A percentile compares a stretch with the other conserved stretches of the same genome.
Conservation (phyloP, 2,113 vertebrate species). For the Pungitius pungitius region DNA sequence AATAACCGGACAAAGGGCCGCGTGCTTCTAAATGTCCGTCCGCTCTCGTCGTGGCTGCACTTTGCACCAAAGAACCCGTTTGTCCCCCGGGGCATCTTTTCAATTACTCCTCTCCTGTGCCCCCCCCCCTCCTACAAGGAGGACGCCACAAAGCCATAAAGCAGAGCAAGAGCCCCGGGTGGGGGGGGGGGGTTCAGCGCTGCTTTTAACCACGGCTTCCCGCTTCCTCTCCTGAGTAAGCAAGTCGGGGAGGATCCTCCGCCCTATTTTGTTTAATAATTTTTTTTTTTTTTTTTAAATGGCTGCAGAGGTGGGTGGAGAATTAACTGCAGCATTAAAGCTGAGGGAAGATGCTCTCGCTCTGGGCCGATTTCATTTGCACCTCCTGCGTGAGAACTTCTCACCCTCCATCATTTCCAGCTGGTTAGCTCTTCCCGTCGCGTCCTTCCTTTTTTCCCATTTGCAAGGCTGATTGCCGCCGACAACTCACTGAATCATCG, state of each 20-base stretch:
- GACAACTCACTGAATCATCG: slow-evolving; percentile 62
- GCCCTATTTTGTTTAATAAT: too few relatives aligned
- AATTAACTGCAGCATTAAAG: slow-evolving; percentile 33
- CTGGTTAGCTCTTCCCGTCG: slow-evolving; percentile 56
- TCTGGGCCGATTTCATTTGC: slow-evolving; percentile 1
- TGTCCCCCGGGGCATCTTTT: slow-evolving; percentile 47
- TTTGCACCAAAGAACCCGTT: slow-evolving; percentile 38
- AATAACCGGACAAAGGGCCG: slow-evolving; percentile 25
- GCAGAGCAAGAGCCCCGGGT: slow-evolving; percentile 7
- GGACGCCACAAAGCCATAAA: slow-evolving; percentile 20
- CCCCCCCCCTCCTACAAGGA: background rate
- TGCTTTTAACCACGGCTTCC: slow-evolving; percentile 37
- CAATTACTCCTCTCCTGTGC: background rate
- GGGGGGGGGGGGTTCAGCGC: too few relatives aligned
- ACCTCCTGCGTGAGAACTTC: slow-evolving; percentile 35
- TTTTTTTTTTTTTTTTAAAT: too few relatives aligned
- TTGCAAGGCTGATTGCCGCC: slow-evolving; percentile 69
- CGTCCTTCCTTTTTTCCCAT: slow-evolving; percentile 67
- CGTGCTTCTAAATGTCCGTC: slow-evolving; percentile 27
- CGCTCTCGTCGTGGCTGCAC: slow-evolving; percentile 38
- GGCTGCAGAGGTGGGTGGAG: slow-evolving; percentile 43
- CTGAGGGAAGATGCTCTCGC: background rate
- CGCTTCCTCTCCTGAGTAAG: slow-evolving; percentile 34
- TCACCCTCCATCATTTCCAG: slow-evolving; percentile 63
- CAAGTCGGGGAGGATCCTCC: slow-evolving; percentile 3